Evolutionary conservation across 2,113 vertebrate genomes (phyloP), one percentile per base, ranked within the genome.

Genomic region (Agelaius phoeniceus): DNA sequence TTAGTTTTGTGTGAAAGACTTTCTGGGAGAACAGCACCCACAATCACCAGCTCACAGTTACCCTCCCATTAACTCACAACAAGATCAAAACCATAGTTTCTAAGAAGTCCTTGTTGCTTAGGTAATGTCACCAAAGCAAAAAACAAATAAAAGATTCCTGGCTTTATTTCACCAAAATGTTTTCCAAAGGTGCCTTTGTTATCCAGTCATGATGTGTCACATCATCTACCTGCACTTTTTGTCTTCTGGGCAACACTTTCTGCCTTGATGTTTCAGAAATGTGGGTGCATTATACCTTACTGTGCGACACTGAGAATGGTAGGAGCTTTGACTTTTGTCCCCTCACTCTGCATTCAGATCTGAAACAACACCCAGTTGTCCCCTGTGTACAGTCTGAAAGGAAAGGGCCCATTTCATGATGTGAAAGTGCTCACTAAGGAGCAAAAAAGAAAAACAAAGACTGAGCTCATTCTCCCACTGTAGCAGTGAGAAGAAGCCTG

Each of bases 161-260:
- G 8, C 41, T 7, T 83, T 46, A 44, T 86, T 43, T 83, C 41
- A 73, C 13, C 5, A 31, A 69, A 43, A 18, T 23, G 1, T 44
- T 87, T 83, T 80, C 33, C 63, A 69, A 68, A 63, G 18, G 7
- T 58, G 7, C 5, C 37, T 80, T 85, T 37, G 12, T 13, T 49
- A 51, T 9, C n/a, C 68, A n/a, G 3, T 61, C 26, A 54, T 61
- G 49, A 43, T 0, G 0, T 72, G 30, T 54, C 9, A 15, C 19
- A 35, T 65, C 14, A 10, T n/a, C 52, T 90, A 15, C 39, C 43
- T 59, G 41, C 16, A 17, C 20, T 51, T 80, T 69, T 74, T 90
- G 13, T 84, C 58, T 17, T 58, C 35, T 44, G 18, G 18, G 26
- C 28, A 63, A 12, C 2, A 7, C 0, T 54, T 61, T 69, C 31